Evolutionary conservation across 2,113 vertebrate genomes (phyloP), one percentile per base, ranked within the genome.

Genomic region (Boulengeromyrus knoepffleri): DNA sequence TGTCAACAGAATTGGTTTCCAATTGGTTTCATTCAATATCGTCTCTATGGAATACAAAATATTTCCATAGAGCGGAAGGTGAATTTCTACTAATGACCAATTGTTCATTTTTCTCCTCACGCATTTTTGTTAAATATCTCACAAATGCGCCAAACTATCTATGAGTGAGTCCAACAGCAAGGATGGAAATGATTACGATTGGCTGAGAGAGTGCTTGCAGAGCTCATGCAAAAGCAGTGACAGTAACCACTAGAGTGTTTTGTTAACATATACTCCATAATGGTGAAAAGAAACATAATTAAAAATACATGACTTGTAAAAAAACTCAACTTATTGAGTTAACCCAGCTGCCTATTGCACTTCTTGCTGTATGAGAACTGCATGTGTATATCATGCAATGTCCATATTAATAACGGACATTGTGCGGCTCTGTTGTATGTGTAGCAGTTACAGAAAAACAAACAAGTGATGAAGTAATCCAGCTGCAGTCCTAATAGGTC

Each of bases 381-480:
- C 56, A 62, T 9, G 21, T 58, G 56, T 10, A 24, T 24, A 58
- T n/a, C 56, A 62, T 62, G 24, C 56, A n/a, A 9, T 62, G 56
- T 62, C 56, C 2, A 62, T n/a, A n/a, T 62, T 62, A n/a, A n/a
- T 62, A 62, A n/a, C 0, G 8, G 7, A 62, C 21, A n/a, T 62
- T 62, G 21, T n/a, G 56, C 21, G 7, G 7, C 56, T 62, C 56
- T 9, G 5, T 62, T 62, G 24, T 62, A n/a, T 31, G 27, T 31
- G 10, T 31, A 70, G 19, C 62, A 31, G 27, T 70, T 4, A 70
- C 53, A 70, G 62, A 31, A 70, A 46, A 62, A 52, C 58, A 66
- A 80, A 39, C 36, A 47, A 88, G 62, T 45, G 39, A 52, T 77
- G 88, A 89, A 50, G 70, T 89, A 45, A 89, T 49, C 45, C 15